Evolutionary conservation across 2,113 vertebrate genomes (phyloP), one percentile per base, ranked within the genome.

Genomic region (Grantiella picta): DNA sequence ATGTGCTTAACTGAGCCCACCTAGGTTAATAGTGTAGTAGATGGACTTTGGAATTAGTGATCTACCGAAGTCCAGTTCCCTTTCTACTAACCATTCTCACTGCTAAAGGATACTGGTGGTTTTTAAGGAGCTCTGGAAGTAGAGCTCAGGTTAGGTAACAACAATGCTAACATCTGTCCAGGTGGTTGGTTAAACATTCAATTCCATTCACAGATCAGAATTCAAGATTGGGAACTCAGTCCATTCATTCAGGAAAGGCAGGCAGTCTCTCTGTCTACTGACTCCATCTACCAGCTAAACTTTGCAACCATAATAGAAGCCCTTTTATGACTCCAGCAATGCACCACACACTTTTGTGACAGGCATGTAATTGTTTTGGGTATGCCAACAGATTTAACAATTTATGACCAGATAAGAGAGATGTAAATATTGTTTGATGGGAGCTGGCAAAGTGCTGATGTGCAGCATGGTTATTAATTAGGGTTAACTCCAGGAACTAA

Each of bases 231-330:
- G 66, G 9, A 63, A 22, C 19, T 72, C 56, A 28, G 35, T 50
- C 64, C 50, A 18, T 78, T 57, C n/a, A 70, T 18, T 54, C 50
- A 77, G 44, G 50, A 91, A 69, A 57, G 27, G n/a, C 1, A 57
- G 27, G n/a, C 1, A 0, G 15, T 29, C 20, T 44, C 60, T 64
- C n/a, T 40, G 10, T 57, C 68, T 53, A 10, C 2, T 1, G 6
- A 38, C 54, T 56, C 27, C 12, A 18, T n/a, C 27, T 65, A 54
- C 18, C 63, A 92, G 45, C 40, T 79, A 20, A 25, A 3, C 10
- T 24, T 40, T 66, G 27, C 31, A 38, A 75, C 54, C 47, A 3
- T 36, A 21, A 50, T 3, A 54, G 35, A 61, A 92, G 8, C 7
- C 25, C 21, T 86, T 77, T 60, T 63, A 31, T 66, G 38, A 29